These are phyloP conservation scores for Cisticola juncidis DNA, from an alignment of 2,113 vertebrate genomes.

Conservation along the genomic window DNA sequence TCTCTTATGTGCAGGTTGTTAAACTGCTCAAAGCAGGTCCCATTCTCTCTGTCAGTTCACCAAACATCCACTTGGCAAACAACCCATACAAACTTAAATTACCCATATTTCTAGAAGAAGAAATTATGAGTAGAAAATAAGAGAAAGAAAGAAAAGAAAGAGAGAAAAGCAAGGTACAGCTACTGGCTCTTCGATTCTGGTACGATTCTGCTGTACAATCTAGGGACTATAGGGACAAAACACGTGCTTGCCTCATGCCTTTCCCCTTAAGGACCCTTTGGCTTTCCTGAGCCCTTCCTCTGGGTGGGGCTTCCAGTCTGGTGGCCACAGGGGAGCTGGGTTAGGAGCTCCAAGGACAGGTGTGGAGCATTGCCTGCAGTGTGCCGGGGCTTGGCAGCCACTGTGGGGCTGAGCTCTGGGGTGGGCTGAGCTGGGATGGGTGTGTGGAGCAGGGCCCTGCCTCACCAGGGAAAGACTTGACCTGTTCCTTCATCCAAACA, in stretches of 20 bases:
- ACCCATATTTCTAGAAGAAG: neutral
- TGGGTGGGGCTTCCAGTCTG: neutral
- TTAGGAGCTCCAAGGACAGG: neutral
- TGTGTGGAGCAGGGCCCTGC: no score
- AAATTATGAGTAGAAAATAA: neutral
- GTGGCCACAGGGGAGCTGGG: neutral
- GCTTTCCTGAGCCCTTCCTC: neutral
- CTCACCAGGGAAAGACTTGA: accelerated
- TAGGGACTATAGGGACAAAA: neutral
- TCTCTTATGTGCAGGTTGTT: neutral
- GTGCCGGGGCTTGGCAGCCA: neutral
- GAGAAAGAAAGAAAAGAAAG: neutral
- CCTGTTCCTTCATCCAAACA: neutral
- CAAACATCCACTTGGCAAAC: accelerated
- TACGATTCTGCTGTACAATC: neutral
- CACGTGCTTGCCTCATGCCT: neutral
- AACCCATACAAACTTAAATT: neutral
- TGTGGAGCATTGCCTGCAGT: no score
- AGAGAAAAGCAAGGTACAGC: neutral
- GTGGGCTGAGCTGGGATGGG: neutral
- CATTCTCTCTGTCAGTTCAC: neutral
- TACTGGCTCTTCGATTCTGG: accelerated
- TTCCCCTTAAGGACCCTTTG: no score
- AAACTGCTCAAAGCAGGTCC: neutral
- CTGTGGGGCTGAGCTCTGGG: neutral